Percentiles rank a stretch among this genome's conserved stretches.
phyloP scores from a whole-genome alignment of 1,140 invertebrate species.

The Calephelis virginiensis region DNA sequence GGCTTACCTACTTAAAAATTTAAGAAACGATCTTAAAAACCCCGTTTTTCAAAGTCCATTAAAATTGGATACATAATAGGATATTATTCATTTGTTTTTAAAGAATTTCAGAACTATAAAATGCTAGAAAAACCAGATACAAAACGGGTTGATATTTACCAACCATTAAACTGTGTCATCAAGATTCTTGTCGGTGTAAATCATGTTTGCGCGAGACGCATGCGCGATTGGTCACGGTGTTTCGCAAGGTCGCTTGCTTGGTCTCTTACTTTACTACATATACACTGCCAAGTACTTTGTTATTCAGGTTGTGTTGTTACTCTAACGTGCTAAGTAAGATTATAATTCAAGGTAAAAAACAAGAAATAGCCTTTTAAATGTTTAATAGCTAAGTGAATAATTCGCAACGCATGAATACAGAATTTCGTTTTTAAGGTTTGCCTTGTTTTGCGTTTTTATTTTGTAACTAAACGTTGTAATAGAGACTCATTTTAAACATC shows the following conservation, averaged over 20 bases:
- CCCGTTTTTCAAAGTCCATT: no score
- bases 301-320: conserved; percentile 10
- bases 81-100: no score
- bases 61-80: no score
- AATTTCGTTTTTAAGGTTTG: not conserved
- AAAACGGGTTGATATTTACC: conserved; percentile 12
- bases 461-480: no score
- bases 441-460: no score
- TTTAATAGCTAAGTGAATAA: not conserved
- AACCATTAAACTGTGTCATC: conserved; percentile 32
- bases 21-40: no score
- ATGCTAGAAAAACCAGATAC: conserved; percentile 5
- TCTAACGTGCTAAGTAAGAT: conserved; percentile 12
- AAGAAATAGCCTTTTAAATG: conserved; percentile 12
- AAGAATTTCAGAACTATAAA: not conserved
- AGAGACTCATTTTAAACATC: no score
- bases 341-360: conserved; percentile 3
- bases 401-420: conserved; percentile 6
- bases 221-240: conserved; percentile 48
- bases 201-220: conserved; percentile 40
- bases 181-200: conserved; percentile 26
- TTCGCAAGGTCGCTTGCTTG: conserved; percentile 51
- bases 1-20: no score
- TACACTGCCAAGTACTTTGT: conserved; percentile 12
- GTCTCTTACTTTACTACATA: conserved; percentile 36